Evolutionary conservation across 2,888 invertebrate species (phyloP), one percentile per base, ranked within the genome.

Genomic region (Tyria jacobaeae): DNA sequence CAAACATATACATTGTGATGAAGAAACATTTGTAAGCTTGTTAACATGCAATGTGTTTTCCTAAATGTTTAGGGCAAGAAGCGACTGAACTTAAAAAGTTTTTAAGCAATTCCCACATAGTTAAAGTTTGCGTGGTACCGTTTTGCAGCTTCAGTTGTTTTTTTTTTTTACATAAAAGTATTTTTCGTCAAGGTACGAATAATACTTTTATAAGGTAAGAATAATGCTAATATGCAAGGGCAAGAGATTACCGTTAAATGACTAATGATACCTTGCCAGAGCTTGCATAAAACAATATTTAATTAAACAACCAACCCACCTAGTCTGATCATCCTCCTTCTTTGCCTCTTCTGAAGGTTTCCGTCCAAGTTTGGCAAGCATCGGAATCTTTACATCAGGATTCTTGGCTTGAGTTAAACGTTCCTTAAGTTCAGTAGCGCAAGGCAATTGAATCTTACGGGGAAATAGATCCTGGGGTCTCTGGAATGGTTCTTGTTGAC

Each of bases 281-380:
- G 9, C 9, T n/a, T n/a, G n/a, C n/a, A n/a, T n/a, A n/a, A n/a
- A 17, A 41, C 41, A 41, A 3, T n/a, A 39, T 17, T 5, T 2
- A 7, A 21, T 9, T 6, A 31, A 44, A 14, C 41, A 27, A 1
- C n/a, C n/a, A n/a, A 58, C 59, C 24, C 52, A 64, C 64, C 86
- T 82, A 0, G 75, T 75, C 15, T 76, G 83, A 4, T 92, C 90
- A 2, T 92, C 92, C 15, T 92, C 91, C 0, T 83, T 82, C 39
- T 89, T 89, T 0, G 66, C 75, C 12, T 91, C 91, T 57, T 89
- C 88, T 0, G 89, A 85, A 0, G 92, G 90, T 69, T 89, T 89
- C 41, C 85, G 81, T 0, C 88, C 90, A 3, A 94, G 79, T 75
- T 93, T 93, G 0, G 81, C 93, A 2, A 94, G 76, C 58, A 92